These are phyloP conservation scores for Meiosimyza platycephala DNA, from an alignment of 2,888 invertebrate species.

Conservation along the genomic window DNA sequence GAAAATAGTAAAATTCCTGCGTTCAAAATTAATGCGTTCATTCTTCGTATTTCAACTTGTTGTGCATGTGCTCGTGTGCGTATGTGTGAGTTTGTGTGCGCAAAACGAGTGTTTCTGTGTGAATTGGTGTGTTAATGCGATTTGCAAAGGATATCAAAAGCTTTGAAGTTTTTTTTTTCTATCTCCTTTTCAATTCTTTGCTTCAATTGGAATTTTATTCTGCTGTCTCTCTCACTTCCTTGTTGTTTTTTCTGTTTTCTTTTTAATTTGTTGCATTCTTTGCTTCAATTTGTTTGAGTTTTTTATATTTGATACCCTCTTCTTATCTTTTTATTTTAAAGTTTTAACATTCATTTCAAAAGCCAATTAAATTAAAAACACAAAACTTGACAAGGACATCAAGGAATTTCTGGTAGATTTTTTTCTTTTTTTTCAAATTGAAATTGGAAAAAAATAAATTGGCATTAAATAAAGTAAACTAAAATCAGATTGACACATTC, in stretches of 20 bases:
- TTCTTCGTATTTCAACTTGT: too few relatives aligned
- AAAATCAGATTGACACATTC: conserved; percentile 32
- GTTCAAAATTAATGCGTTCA: conserved; percentile 22
- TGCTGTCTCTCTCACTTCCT: conserved; percentile 1
- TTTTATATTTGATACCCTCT: conserved; percentile 6
- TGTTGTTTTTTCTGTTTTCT: conserved; percentile 41
- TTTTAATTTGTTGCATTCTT: conserved; percentile 55
- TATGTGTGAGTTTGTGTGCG: background rate
- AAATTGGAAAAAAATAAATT: background rate
- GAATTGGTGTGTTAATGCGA: conserved; percentile 41
- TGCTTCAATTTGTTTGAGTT: conserved; percentile 28
- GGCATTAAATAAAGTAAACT: conserved; percentile 11
- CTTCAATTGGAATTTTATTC: conserved; percentile 42
- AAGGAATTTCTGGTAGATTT: conserved; percentile 20
- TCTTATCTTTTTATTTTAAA: conserved; percentile 4
- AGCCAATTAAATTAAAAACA: conserved; percentile 36
- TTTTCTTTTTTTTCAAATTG: background rate
- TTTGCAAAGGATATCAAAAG: conserved; percentile 37
- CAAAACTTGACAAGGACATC: conserved; percentile 11
- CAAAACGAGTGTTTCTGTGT: conserved; percentile 2
- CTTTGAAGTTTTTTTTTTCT: conserved; percentile 33
- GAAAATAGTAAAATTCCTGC: conserved; percentile 38
- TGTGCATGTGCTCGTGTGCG: too few relatives aligned
- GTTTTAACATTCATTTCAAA: conserved; percentile 20
- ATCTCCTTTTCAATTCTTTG: background rate